Base-by-base conservation (phyloP, 2,113 vertebrate species). In the Xenopus borealis region DNA sequence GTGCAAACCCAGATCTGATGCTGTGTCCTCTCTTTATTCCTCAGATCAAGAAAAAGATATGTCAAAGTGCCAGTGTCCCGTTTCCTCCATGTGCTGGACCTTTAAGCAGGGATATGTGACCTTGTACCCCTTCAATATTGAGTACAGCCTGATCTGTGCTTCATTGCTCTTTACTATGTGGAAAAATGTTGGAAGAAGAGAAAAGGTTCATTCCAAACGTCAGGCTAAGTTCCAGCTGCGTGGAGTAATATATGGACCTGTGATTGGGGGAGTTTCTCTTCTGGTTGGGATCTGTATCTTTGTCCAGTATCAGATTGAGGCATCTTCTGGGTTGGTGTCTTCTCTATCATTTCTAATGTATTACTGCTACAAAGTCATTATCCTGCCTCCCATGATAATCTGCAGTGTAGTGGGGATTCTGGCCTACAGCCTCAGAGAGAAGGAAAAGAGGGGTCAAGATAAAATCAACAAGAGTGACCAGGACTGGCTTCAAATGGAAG, bases 151-250 rank as follows among this genome's bases (percentile, higher is more conserved):
- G 17, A 73, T 95, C 86, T 92, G 93, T 53, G 89, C 91, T 6
- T 89, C 94, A 0, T 78, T 95, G 88, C 83, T 98, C 3, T 98
- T 95, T 0, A 90, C 98, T 70, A 94, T 98, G 91, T 98, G 95
- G 95, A 95, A 93, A 86, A 98, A 98, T 0, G 92, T 95, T 57
- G 94, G 93, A 6, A 90, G 94, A 30, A 79, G 27, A 64, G 79
- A 86, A 66, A 69, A 64, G 5, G 75, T 79, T n/a, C 76, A 80
- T 1, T 0, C 58, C 0, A 75, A 69, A 0, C 0, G 17, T 19
- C 69, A 69, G 0, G 82, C 81, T 16, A 82, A 79, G 61, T 86
- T 95, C 80, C 91, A 79, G 59, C 61, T 95, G 2, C 81, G 78
- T 0, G 85, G 91, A 0, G 72, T 91, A 50, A 72, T 87, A 58